phyloP scores from a whole-genome alignment of 2,888 invertebrate species.

The Theodoxus fluviatilis region DNA sequence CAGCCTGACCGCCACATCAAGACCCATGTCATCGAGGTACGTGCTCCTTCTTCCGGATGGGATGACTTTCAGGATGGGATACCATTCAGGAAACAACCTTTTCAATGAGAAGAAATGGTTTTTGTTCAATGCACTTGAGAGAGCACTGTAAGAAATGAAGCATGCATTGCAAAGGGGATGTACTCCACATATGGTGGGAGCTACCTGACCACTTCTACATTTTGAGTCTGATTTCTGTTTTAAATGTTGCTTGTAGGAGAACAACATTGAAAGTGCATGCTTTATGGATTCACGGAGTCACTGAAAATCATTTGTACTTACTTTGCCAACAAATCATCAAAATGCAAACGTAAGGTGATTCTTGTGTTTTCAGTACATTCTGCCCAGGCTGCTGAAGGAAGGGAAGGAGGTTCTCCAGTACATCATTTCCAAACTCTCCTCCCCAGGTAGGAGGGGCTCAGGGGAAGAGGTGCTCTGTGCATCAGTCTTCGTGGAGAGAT shows the following conservation, averaged over 20 bases:
- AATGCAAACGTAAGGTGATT: too few relatives aligned
- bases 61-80: neutral
- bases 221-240: neutral
- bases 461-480: too few relatives aligned
- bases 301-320: too few relatives aligned
- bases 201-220: too few relatives aligned
- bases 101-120: neutral
- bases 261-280: neutral
- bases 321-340: too few relatives aligned
- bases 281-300: too few relatives aligned
- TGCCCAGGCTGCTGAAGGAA: slow-evolving; percentile 53
- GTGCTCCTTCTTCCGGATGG: neutral
- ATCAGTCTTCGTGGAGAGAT: too few relatives aligned
- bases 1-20: slow-evolving; percentile 44
- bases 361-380: slow-evolving; percentile 48
- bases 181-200: too few relatives aligned
- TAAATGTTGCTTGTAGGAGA: neutral
- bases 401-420: slow-evolving; percentile 42
- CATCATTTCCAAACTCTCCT: slow-evolving; percentile 42
- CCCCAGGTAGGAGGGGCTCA: too few relatives aligned
- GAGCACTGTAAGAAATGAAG: too few relatives aligned
- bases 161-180: too few relatives aligned
- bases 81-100: neutral
- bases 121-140: too few relatives aligned
- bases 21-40: slow-evolving; percentile 55